Conservation (phyloP, 2,888 invertebrate species). For the Parnassius orleans region DNA sequence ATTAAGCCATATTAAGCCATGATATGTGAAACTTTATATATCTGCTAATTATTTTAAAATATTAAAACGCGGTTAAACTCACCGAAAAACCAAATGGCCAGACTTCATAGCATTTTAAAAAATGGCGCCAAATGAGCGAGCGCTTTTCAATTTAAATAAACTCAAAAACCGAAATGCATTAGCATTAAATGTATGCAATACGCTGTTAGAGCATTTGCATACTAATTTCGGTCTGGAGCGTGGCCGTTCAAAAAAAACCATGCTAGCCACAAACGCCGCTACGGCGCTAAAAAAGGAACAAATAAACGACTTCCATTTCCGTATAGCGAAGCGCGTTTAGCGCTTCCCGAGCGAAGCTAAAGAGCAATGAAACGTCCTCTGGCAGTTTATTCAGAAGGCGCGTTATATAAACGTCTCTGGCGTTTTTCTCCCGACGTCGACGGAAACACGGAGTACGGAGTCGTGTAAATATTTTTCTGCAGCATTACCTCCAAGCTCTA, state of each 20-base stretch:
- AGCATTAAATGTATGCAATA: conserved; percentile 5
- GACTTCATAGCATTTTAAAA: background rate
- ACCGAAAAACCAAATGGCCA: background rate
- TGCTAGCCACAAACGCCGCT: background rate
- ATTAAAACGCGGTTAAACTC: too few relatives aligned
- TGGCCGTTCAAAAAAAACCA: background rate
- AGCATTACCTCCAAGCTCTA: background rate
- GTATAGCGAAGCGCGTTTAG: conserved; percentile 5
- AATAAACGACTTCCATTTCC: conserved; percentile 9
- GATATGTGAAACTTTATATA: too few relatives aligned
- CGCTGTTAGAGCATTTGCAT: conserved; percentile 14
- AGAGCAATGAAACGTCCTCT: background rate
- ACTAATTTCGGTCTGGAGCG: conserved; percentile 18
- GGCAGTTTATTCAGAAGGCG: background rate
- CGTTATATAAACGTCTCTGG: conserved; percentile 1
- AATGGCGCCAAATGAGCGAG: conserved; percentile 6
- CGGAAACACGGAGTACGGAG: background rate
- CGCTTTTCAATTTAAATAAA: conserved; percentile 16
- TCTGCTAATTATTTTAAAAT: too few relatives aligned
- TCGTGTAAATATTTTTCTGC: background rate
- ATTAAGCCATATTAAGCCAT: too few relatives aligned
- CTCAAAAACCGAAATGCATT: conserved; percentile 6
- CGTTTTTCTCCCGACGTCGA: background rate
- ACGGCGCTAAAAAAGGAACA: background rate
- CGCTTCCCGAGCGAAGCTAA: background rate